Base-by-base conservation (phyloP, 2,888 invertebrate species). In the Lithophane ornitopus region DNA sequence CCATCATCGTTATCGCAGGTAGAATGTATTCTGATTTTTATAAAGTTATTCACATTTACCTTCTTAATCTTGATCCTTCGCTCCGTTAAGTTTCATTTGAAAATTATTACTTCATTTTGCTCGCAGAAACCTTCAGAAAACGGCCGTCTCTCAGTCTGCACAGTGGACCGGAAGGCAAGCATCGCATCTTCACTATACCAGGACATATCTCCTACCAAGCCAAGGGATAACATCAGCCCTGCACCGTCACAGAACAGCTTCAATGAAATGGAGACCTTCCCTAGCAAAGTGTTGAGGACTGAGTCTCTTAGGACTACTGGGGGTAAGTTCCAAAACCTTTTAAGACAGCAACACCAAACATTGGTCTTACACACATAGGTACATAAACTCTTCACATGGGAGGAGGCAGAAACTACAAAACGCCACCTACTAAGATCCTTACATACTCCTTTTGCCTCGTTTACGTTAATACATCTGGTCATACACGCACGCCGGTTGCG, bases 121-220 rank as follows among this genome's bases (percentile, higher is more conserved):
- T 92, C 91, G 9, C 92, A 96, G 96, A 96, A 94, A 91, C 91
- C 92, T 59, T 94, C 94, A 3, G 96, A 96, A 82, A 96, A 96
- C 70, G 96, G 96, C 2, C 95, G 96, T 0, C 93, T 96, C 0
- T 96, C 96, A 6, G 96, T 96, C 0, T 94, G 94, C 80, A 95
- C 95, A 2, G 94, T 95, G 0, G 97, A 97, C 74, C 92, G 96
- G 0, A 97, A 97, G 83, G 95, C 94, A 22, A 96, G 96, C 85
- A 95, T 96, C 34, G 97, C 96, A 2, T 97, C 97, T 0, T 95
- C 96, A 0, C 87, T 96, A 59, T 95, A 92, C 87, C 94, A 95
- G 69, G 97, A 96, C 66, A 90, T 94, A 7, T 96, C 96, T 0
- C 96, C 96, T 0, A 96, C 95, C 0, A 95, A 91, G 70, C 91